Base-by-base conservation (phyloP, 1,140 invertebrate species). In the Dendroctonus ponderosae region DNA sequence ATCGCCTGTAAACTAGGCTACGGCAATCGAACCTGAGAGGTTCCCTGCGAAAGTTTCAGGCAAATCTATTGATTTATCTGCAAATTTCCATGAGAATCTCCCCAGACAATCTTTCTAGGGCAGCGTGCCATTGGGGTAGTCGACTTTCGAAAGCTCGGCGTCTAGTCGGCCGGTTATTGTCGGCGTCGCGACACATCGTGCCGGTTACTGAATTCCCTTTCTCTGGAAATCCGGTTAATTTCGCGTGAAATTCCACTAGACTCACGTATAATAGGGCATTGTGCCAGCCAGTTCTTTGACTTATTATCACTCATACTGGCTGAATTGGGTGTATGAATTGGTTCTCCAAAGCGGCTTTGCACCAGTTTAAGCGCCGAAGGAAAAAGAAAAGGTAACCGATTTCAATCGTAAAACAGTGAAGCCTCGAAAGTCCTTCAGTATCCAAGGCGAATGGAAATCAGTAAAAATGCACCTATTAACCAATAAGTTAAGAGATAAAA, bases 151-250 rank as follows among this genome's bases (percentile, higher is more conserved):
- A 26, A 42, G 7, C 54, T 38, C 6, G 11, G 12, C 40, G 11
- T 62, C 60, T 62, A 62, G 50, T 38, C 50, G 50, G 62, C 62
- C 7, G 14, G 44, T 54, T 49, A 57, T 66, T 41, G 64, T 53
- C 51, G 51, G 61, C 64, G 54, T 59, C 44, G 64, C 39, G 52
- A 12, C 52, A 46, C 62, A 6, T 50, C 43, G 64, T 66, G 56
- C 64, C 64, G 56, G 64, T 59, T 50, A 42, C 44, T 37, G 8
- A 6, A 11, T 26, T 38, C 38, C 26, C 42, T 52, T 53, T 52
- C 41, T 7, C 11, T n/a, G 26, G 53, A 50, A 53, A 48, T 39
- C 15, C 9, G n/a, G 37, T 60, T 60, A 58, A 44, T 48, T 44
- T 39, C n/a, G 7, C 58, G 44, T 50, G 43, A 60, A 54, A 60